phyloP scores from a whole-genome alignment of 2,797 vertebrate species.

The Clarias platycephalus region DNA sequence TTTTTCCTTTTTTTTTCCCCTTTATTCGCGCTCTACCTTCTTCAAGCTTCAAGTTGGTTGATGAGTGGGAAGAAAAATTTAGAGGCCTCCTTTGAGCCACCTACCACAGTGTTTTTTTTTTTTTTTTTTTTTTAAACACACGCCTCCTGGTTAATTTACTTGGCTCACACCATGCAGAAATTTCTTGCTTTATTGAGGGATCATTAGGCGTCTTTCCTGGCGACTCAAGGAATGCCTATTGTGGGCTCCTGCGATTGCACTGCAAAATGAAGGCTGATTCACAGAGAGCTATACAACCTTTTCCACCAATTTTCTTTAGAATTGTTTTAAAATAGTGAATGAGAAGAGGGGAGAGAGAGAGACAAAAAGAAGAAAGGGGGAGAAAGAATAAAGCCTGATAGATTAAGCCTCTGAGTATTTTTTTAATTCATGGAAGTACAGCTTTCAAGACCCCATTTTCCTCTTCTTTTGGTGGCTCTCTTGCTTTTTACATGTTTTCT shows the following conservation, averaged over 20 bases:
- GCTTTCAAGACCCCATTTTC: slow-evolving; percentile 69
- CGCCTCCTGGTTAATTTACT: slow-evolving; percentile 58
- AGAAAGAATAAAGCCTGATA: slow-evolving; percentile 49
- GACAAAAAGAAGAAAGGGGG: slow-evolving; percentile 37
- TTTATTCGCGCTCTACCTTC: slow-evolving; percentile 25
- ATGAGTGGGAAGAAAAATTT: slow-evolving; percentile 46
- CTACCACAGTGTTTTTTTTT: slow-evolving; percentile 52
- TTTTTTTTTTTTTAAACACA: slow-evolving; percentile 43
- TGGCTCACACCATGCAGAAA: slow-evolving; percentile 60
- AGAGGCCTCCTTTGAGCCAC: slow-evolving; percentile 55
- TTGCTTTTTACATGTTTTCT: slow-evolving; percentile 81
- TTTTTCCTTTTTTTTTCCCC: slow-evolving; percentile 14
- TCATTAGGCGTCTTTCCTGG: slow-evolving; percentile 62
- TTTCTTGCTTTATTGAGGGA: slow-evolving; percentile 57
- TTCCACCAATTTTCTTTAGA: slow-evolving; percentile 67
- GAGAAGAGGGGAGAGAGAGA: slow-evolving; percentile 51
- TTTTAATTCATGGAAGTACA: slow-evolving; percentile 67
- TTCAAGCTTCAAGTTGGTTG: slow-evolving; percentile 29
- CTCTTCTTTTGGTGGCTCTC: slow-evolving; percentile 67
- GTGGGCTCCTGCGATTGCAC: slow-evolving; percentile 42
- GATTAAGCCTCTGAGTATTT: slow-evolving; percentile 61
- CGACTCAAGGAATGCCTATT: slow-evolving; percentile 60
- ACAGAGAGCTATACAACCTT: slow-evolving; percentile 50
- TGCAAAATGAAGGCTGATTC: slow-evolving; percentile 54
- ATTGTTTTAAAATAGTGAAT: slow-evolving; percentile 76